Base-by-base conservation (phyloP, 92 coral and sea anemone genomes). In the Parazoanthus atlanticus region DNA sequence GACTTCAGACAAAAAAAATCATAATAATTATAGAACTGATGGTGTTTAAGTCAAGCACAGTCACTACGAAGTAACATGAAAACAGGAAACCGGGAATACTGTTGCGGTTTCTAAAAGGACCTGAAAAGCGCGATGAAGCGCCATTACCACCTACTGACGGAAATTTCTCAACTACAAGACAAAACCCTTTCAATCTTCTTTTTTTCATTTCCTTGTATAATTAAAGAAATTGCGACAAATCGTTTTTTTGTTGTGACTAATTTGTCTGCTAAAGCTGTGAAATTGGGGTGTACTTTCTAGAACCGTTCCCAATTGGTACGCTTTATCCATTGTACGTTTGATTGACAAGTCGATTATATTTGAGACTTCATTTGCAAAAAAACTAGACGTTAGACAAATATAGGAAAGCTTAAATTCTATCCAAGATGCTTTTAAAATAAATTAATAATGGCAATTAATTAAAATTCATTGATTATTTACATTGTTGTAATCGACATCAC, bases 391-490 rank as follows among this genome's bases (percentile, higher is more conserved):
- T 28, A 74, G 16, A 31, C 25, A 73, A 79, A 79, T 79, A 54
- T n/a, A 43, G 43, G 21, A 21, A 75, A 81, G 19, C 38, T 72
- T 10, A 74, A 52, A 74, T 66, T 77, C 46, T 32, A 43, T 84
- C 17, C 67, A 71, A 38, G 66, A 34, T 29, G 65, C 61, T 32
- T 33, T 64, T 56, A 54, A 49, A 79, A 79, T 31, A 25, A 52
- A 54, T 58, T 81, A 75, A 75, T 75, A 75, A 75, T 75, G 79
- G 52, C 79, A 75, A 36, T 75, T 75, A 75, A 75, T 36, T 75
- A 75, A 75, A 41, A 61, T 75, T 36, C 43, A 75, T 36, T 33
- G 43, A 34, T n/a, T 34, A 21, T 75, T 75, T 36, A 75, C 26
- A 10, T 26, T 75, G 17, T 75, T 32, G 79, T 23, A 75, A 33